Conservation (phyloP, 64 coral and sea anemone genomes). For the Hydrozoanthus tunicans region DNA sequence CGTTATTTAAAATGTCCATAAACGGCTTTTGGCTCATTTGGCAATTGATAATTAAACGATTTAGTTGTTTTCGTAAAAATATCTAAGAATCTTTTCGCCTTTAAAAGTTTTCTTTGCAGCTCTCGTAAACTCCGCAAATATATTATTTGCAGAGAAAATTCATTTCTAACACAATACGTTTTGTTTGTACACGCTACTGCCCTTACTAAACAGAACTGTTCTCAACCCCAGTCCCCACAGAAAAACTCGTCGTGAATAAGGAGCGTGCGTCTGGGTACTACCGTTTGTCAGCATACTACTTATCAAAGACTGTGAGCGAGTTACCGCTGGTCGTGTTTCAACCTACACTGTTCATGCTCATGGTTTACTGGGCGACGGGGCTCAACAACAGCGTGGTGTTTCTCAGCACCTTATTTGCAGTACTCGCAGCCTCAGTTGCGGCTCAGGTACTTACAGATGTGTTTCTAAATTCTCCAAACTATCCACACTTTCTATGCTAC, state of each 20-base stretch:
- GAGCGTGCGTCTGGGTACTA: conserved; percentile 54
- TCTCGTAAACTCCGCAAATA: too few relatives aligned
- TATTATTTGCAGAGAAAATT: too few relatives aligned
- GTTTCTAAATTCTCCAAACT: not conserved
- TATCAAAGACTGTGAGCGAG: conserved; percentile 50
- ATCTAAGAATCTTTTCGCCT: too few relatives aligned
- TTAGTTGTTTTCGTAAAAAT: too few relatives aligned
- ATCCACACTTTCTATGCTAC: too few relatives aligned
- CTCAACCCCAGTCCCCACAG: conserved; percentile 21
- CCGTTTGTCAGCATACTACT: conserved; percentile 34
- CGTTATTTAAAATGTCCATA: too few relatives aligned
- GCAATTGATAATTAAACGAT: too few relatives aligned
- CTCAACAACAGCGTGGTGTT: conserved; percentile 61
- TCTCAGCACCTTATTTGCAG: conserved; percentile 34
- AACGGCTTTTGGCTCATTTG: too few relatives aligned
- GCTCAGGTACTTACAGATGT: conserved; percentile 4
- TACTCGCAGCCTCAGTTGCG: not conserved
- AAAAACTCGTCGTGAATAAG: conserved; percentile 53
- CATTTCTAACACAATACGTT: too few relatives aligned
- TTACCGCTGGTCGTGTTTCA: conserved; percentile 45
- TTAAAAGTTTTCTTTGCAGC: too few relatives aligned
- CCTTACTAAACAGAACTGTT: not conserved
- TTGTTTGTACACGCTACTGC: too few relatives aligned
- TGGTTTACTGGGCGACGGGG: conserved; percentile 41
- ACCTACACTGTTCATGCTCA: conserved; percentile 39